Conservation (phyloP, 2,797 vertebrate genomes). For the Loris lydekkerianus region DNA sequence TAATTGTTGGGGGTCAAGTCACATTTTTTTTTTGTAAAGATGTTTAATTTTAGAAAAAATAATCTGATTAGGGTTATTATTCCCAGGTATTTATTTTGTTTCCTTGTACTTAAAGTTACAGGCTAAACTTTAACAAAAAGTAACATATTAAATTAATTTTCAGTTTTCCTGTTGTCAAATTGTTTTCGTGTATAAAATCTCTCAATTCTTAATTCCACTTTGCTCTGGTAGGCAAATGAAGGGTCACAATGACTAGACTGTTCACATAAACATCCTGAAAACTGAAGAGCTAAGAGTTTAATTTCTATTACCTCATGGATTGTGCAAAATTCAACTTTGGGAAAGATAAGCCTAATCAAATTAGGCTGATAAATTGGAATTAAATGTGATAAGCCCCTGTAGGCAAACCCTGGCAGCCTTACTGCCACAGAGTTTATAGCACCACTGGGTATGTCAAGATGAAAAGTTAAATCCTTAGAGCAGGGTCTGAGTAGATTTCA, state of each 20-base stretch:
- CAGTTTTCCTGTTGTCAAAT: neutral
- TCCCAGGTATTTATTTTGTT: neutral
- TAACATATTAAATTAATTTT: neutral
- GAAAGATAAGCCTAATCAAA: neutral
- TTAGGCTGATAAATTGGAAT: neutral
- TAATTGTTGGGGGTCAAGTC: neutral
- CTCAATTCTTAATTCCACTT: neutral
- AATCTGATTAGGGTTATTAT: neutral
- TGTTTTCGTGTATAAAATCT: neutral
- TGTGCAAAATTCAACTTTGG: neutral
- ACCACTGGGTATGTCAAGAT: neutral
- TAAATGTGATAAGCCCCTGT: neutral
- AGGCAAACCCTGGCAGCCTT: neutral
- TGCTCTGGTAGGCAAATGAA: neutral
- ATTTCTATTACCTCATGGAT: neutral
- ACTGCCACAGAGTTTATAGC: neutral
- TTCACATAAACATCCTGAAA: neutral
- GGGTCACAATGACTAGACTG: neutral
- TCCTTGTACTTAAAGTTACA: neutral
- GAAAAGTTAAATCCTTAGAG: neutral
- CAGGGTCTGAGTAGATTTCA: neutral
- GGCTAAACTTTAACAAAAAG: neutral
- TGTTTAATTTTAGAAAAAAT: slow-evolving; percentile 8
- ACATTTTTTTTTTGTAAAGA: neutral
- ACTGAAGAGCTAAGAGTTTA: neutral